A percentile compares a stretch with the other conserved stretches of the same genome.
phyloP scores from a whole-genome alignment of 1,140 invertebrate genomes.

The Periplaneta americana region DNA sequence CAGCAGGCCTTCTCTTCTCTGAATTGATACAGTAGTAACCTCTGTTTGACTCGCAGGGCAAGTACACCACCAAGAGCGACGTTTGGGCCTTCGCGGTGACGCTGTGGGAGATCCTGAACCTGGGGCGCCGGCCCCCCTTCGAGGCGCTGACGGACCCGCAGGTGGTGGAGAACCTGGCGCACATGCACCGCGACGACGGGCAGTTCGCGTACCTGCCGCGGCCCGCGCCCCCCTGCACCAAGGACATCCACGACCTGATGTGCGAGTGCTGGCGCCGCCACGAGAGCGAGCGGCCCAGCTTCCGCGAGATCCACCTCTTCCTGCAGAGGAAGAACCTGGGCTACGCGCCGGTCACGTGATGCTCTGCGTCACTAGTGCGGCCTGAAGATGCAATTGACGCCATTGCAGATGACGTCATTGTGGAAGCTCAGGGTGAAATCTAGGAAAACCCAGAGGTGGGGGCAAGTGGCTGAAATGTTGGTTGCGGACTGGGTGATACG shows the following conservation, averaged over 20 bases:
- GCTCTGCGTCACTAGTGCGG: not conserved
- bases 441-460: too few relatives aligned
- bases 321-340: slow-evolving; percentile 78
- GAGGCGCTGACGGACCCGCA: slow-evolving; percentile 62
- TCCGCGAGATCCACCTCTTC: slow-evolving; percentile 82
- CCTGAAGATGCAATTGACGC: not conserved
- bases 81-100: slow-evolving; percentile 75
- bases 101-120: slow-evolving; percentile 68
- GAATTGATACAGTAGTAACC: too few relatives aligned
- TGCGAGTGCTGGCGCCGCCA: slow-evolving; percentile 82
- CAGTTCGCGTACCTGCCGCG: slow-evolving; percentile 59
- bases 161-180: slow-evolving; percentile 65
- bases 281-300: slow-evolving; percentile 71
- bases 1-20: too few relatives aligned
- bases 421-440: not conserved
- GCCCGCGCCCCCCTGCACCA: slow-evolving; percentile 60
- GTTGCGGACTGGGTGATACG: too few relatives aligned
- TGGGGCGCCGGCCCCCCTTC: slow-evolving; percentile 61
- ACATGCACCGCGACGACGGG: slow-evolving; percentile 54
- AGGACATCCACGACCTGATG: slow-evolving; percentile 86
- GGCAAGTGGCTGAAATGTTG: too few relatives aligned
- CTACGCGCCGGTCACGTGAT: slow-evolving; percentile 46
- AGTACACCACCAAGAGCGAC: slow-evolving; percentile 70
- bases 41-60: slow-evolving; percentile 28
- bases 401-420: too few relatives aligned